These are phyloP conservation scores for Heliconius himera DNA, from an alignment of 1,140 invertebrate genomes.

Conservation along the genomic window DNA sequence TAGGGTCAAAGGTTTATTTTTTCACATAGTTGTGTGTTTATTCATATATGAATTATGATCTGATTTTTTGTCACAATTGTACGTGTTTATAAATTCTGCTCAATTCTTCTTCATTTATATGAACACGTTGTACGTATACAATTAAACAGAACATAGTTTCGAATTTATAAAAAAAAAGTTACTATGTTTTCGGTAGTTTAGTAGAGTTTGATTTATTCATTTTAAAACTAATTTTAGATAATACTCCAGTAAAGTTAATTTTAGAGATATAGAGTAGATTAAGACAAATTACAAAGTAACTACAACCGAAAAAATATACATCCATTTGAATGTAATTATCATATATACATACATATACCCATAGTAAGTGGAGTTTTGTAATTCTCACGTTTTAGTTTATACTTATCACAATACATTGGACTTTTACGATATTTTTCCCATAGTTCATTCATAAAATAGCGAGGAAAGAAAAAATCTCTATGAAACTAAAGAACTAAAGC, in stretches of 20 bases:
- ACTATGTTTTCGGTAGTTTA: neutral
- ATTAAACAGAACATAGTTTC: no score
- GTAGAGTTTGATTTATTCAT: neutral
- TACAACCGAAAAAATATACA: neutral
- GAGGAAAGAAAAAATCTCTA: slow-evolving; percentile 41
- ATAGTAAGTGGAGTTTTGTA: neutral
- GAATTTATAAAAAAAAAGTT: neutral
- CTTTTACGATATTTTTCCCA: slow-evolving; percentile 46
- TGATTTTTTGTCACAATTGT: neutral
- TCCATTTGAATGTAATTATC: neutral
- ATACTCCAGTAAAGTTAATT: neutral
- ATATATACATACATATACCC: neutral
- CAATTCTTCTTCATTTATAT: no score
- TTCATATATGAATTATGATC: neutral
- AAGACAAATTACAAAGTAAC: neutral
- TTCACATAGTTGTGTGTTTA: neutral
- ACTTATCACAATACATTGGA: neutral
- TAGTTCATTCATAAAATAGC: slow-evolving; percentile 56
- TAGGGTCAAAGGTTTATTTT: neutral
- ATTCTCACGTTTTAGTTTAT: slow-evolving; percentile 44
- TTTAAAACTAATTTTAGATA: neutral
- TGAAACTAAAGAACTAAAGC: slow-evolving; percentile 24
- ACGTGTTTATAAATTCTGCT: no score
- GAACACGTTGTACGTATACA: no score
- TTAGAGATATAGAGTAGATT: neutral